These are phyloP conservation scores for Eubasilissa regina DNA, from an alignment of 1,140 invertebrate genomes.

Conservation along the genomic window DNA sequence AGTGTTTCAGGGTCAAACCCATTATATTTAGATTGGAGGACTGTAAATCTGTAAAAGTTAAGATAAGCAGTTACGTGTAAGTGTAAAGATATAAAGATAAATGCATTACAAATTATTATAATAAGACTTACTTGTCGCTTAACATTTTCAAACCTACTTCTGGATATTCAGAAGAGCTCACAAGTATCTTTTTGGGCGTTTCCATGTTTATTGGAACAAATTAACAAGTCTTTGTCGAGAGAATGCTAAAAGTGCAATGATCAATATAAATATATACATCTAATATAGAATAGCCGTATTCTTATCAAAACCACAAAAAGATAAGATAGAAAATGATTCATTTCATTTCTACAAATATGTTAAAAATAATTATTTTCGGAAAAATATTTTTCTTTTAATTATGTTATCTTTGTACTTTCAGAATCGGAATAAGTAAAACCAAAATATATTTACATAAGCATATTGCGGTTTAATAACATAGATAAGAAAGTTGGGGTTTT, in stretches of 20 bases:
- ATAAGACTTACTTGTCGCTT: conserved; percentile 65
- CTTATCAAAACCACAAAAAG: no score
- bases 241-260: not conserved
- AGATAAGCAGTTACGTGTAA: not conserved
- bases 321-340: no score
- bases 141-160: conserved; percentile 65
- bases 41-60: conserved; percentile 64
- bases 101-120: conserved; percentile 20
- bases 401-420: no score
- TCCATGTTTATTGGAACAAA: conserved; percentile 38
- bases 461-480: no score
- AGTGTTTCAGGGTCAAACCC: conserved; percentile 65
- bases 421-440: no score
- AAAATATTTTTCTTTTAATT: no score
- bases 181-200: conserved; percentile 64
- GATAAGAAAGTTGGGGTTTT: no score
- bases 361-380: no score
- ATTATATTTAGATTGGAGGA: conserved; percentile 64
- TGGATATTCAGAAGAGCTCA: conserved; percentile 69
- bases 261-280: not conserved
- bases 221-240: not conserved
- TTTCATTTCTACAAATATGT: no score
- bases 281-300: no score
- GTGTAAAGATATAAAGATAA: not conserved
- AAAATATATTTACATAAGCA: no score